Evolutionary conservation across 2,113 vertebrate genomes (phyloP).

Genomic region (Chitala chitala): DNA sequence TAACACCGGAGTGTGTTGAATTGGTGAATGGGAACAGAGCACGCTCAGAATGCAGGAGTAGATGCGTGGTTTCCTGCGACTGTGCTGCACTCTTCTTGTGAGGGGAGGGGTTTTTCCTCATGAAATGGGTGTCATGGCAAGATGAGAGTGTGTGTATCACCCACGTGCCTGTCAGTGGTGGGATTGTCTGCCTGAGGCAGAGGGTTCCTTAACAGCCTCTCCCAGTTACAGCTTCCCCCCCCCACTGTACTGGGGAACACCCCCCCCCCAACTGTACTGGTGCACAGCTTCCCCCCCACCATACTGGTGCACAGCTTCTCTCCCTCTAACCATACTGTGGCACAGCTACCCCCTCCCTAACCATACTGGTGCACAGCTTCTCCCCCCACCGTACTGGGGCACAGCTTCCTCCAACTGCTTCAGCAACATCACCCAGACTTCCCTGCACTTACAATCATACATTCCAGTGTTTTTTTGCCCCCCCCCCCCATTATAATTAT

Average conservation of each 20-base stretch:
- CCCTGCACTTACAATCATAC: constrained; percentile 40
- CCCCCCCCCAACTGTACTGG: too few species aligned
- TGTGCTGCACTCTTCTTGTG: background rate
- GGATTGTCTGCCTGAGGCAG: background rate
- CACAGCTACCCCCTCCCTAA: too few species aligned
- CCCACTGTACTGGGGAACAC: too few species aligned
- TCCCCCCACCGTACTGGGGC: too few species aligned
- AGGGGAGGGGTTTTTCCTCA: background rate
- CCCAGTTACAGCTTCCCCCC: too few species aligned
- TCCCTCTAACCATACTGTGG: too few species aligned
- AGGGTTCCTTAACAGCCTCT: background rate
- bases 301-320: too few species aligned
- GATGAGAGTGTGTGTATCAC: background rate
- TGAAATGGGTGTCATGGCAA: background rate
- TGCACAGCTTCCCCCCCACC: too few species aligned
- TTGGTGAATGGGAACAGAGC: background rate
- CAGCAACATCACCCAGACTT: constrained; percentile 51
- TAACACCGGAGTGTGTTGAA: too few species aligned
- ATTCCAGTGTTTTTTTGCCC: constrained; percentile 37
- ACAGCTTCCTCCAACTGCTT: constrained; percentile 49
- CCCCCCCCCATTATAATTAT: constrained; percentile 50
- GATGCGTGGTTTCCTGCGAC: background rate
- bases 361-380: too few species aligned
- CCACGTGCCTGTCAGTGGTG: background rate
- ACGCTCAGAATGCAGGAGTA: background rate